A percentile compares a stretch with the other conserved stretches of the same genome.
Evolutionary conservation across 2,797 vertebrate species (phyloP).

Genomic region (Limosa lapponica): DNA sequence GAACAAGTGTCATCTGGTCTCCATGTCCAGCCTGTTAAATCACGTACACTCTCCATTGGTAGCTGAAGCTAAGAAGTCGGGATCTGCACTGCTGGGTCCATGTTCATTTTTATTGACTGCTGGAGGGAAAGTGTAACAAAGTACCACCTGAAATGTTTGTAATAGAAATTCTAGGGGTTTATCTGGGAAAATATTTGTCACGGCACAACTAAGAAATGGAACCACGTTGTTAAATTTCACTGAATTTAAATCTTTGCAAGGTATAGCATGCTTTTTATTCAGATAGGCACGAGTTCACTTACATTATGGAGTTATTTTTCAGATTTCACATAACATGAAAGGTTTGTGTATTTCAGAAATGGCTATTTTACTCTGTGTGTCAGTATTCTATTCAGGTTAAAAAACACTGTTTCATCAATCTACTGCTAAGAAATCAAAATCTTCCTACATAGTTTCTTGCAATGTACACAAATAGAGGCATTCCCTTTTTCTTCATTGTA

Average conservation of each 20-base stretch:
- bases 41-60: accelerated
- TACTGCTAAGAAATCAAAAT: background rate
- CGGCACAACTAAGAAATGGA: background rate
- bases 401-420: background rate
- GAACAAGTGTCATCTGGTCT: accelerated
- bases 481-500: background rate
- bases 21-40: accelerated
- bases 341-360: background rate
- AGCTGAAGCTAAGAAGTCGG: background rate
- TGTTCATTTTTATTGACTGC: background rate
- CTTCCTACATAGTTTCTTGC: background rate
- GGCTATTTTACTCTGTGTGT: background rate
- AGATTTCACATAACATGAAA: background rate
- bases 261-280: background rate
- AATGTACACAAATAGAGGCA: background rate
- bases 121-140: background rate
- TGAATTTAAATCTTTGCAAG: background rate
- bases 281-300: background rate
- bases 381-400: background rate
- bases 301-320: background rate
- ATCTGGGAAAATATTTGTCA: background rate
- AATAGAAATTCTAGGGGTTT: background rate
- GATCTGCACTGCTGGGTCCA: accelerated
- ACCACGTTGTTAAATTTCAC: background rate
- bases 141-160: background rate